phyloP scores from a whole-genome alignment of 2,797 vertebrate species.

The Erithacus rubecula region DNA sequence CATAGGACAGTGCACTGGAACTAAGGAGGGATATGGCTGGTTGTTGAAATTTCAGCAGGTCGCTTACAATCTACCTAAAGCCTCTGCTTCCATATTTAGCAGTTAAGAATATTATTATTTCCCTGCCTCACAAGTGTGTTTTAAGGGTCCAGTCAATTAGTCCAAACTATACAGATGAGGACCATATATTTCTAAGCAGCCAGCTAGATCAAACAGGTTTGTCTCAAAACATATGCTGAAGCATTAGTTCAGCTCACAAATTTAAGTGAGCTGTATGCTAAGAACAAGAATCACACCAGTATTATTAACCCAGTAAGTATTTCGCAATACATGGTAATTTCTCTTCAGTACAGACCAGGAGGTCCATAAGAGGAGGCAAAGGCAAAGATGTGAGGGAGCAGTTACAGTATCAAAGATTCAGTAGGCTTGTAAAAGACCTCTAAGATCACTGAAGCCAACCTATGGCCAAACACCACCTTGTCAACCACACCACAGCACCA shows the following conservation, averaged over 20 bases:
- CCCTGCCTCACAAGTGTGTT: background rate
- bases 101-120: background rate
- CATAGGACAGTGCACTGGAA: background rate
- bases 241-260: background rate
- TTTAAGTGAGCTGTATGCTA: background rate
- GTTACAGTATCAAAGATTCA: background rate
- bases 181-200: constrained; percentile 7
- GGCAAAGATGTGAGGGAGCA: background rate
- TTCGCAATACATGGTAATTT: constrained; percentile 14
- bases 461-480: background rate
- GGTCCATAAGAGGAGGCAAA: background rate
- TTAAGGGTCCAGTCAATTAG: background rate
- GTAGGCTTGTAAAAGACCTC: background rate
- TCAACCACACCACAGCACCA: background rate
- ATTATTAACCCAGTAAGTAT: background rate
- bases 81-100: background rate
- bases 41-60: background rate
- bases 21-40: background rate
- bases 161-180: background rate
- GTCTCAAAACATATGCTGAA: background rate
- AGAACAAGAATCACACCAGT: background rate
- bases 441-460: background rate
- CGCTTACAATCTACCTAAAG: background rate
- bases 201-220: background rate
- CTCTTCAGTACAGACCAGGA: constrained; percentile 26